Percentiles rank a stretch among this genome's conserved stretches.
These are phyloP conservation scores for Theocolax elegans DNA, from an alignment of 1,140 invertebrate species.

Conservation along the genomic window DNA sequence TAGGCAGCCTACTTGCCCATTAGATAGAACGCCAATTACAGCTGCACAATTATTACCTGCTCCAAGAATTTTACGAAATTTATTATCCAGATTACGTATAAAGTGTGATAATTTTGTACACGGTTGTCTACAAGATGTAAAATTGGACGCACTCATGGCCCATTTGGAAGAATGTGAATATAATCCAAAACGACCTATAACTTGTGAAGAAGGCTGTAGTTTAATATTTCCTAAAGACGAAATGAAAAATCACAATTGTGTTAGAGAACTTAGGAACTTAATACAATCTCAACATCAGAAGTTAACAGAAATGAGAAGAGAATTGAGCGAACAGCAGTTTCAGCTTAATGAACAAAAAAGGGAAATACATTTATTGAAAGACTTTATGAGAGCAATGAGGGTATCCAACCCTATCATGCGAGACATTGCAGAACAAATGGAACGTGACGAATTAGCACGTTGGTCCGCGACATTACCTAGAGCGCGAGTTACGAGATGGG, in stretches of 20 bases:
- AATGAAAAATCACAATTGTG: conserved; percentile 93
- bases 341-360: conserved; percentile 89
- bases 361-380: conserved; percentile 88
- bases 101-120: conserved; percentile 90
- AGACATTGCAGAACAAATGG: conserved; percentile 90
- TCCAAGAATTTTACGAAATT: conserved; percentile 90
- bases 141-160: conserved; percentile 83
- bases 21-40: conserved; percentile 90
- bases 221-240: conserved; percentile 95
- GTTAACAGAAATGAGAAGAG: conserved; percentile 85
- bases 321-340: conserved; percentile 86
- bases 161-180: conserved; percentile 93
- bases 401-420: conserved; percentile 89
- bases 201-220: conserved; percentile 93
- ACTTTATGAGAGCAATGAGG: conserved; percentile 91
- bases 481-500: conserved; percentile 93
- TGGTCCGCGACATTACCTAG: conserved; percentile 88
- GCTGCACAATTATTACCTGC: conserved; percentile 88
- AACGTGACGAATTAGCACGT: conserved; percentile 90
- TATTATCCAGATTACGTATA: conserved; percentile 88
- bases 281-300: conserved; percentile 88
- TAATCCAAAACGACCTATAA: conserved; percentile 93
- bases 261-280: conserved; percentile 85
- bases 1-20: conserved; percentile 91
- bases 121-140: conserved; percentile 87